Evolutionary conservation across 2,888 invertebrate genomes (phyloP), one percentile per base, ranked within the genome.

Genomic region (Sphecodes monilicornis): DNA sequence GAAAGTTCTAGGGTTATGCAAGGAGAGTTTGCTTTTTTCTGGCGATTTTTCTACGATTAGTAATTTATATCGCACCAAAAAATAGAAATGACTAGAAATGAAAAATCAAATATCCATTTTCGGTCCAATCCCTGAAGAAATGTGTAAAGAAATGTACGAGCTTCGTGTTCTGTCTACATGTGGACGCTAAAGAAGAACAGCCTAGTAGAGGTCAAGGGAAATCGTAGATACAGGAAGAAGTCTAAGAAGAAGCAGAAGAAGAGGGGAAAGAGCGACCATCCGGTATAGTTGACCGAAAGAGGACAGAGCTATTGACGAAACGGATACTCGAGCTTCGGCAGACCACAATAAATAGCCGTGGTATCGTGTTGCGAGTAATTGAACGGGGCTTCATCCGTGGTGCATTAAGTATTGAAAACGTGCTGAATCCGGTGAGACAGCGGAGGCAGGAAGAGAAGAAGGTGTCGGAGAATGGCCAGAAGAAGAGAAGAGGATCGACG

Each of bases 331-430:
- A 89, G 77, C 88, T 86, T 91, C 86, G 90, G 90, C 91, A 90
- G 90, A 92, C 92, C 92, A 91, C 93, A 93, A 93, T 93, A 92
- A 93, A 93, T 92, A 93, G 91, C 92, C 88, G 89, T 88, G 92
- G 90, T 93, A 93, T 93, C 93, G 91, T 92, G 93, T 93, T 93
- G 91, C 92, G 91, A 92, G 92, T 93, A 93, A 93, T 93, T 92
- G 93, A 93, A 93, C 93, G 93, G 86, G 88, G 88, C 89, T 92
- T 91, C 90, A 91, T 93, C 89, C 90, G 86, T 85, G 88, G 88
- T 89, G 90, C 90, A 92, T 92, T 91, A 92, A 92, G 91, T 92
- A 93, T 93, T 92, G 93, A 92, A 91, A 91, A 90, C 87, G 89
- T 87, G 85, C 83, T 76, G 85, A 81, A 88, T 85, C 78, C 66